Evolutionary conservation across 2,888 invertebrate species (phyloP).

Genomic region (Himalopsyche anomala): DNA sequence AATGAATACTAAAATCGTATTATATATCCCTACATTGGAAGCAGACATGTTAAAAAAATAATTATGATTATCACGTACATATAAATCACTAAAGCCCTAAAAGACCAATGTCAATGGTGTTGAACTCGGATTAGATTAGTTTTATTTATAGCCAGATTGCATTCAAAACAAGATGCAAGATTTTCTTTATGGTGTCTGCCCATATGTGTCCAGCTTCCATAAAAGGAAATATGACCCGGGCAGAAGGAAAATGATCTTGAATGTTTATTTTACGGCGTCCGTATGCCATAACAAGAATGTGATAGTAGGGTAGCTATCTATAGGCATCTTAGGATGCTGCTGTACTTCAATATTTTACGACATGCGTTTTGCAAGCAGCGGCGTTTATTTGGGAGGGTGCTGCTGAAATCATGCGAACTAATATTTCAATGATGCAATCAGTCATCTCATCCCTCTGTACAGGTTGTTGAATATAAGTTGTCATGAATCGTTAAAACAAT

Average conservation of each 20-base stretch:
- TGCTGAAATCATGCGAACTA: no score
- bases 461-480: no score
- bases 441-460: no score
- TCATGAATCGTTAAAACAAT: no score
- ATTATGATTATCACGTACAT: neutral
- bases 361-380: no score
- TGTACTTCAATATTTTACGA: no score
- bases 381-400: no score
- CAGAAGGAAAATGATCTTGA: conserved; percentile 3
- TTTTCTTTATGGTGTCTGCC: neutral
- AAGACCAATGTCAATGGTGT: conserved; percentile 9
- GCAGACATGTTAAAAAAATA: neutral
- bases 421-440: no score
- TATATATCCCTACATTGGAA: no score
- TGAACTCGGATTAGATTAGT: neutral
- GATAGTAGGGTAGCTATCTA: no score
- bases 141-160: neutral
- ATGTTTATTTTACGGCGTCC: neutral
- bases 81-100: neutral
- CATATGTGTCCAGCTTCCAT: neutral
- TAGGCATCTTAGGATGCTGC: no score
- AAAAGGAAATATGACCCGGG: conserved; percentile 22
- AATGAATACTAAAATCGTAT: no score
- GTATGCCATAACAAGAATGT: neutral
- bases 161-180: neutral